Percentiles rank a stretch among this genome's conserved stretches.
These are phyloP conservation scores for Brenthis daphne DNA, from an alignment of 2,888 invertebrate species.

Conservation along the genomic window DNA sequence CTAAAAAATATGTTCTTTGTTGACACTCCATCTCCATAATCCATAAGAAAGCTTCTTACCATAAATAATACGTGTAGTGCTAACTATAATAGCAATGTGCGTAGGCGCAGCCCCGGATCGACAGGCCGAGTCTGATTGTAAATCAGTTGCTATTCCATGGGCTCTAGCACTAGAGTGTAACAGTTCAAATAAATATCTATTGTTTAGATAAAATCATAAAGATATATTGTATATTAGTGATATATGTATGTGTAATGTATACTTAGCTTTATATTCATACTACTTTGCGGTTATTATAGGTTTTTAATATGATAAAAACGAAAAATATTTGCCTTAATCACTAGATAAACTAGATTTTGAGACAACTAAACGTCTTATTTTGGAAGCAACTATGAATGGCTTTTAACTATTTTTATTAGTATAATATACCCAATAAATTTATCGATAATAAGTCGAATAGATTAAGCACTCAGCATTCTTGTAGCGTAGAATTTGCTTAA, in stretches of 20 bases:
- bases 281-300: not conserved
- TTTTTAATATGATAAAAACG: too few species aligned
- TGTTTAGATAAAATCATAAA: slow-evolving; percentile 22
- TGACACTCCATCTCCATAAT: slow-evolving; percentile 77
- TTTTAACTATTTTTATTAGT: slow-evolving; percentile 1
- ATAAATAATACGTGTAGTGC: slow-evolving; percentile 80
- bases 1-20: slow-evolving; percentile 59
- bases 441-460: slow-evolving; percentile 11
- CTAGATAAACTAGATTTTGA: too few species aligned
- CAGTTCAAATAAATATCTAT: slow-evolving; percentile 35
- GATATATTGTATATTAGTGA: slow-evolving; percentile 10
- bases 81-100: slow-evolving; percentile 72
- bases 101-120: slow-evolving; percentile 76
- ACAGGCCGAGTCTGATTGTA: slow-evolving; percentile 78
- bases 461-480: not conserved
- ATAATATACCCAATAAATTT: slow-evolving; percentile 3
- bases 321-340: too few species aligned
- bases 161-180: slow-evolving; percentile 42
- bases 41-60: slow-evolving; percentile 79
- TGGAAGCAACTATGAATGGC: slow-evolving; percentile 1
- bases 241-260: not conserved
- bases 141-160: slow-evolving; percentile 58
- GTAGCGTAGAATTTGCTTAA: slow-evolving; percentile 24
- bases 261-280: not conserved
- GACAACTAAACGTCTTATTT: not conserved